Base-by-base conservation (phyloP, 2,113 vertebrate species). In the Oryctolagus cuniculus region DNA sequence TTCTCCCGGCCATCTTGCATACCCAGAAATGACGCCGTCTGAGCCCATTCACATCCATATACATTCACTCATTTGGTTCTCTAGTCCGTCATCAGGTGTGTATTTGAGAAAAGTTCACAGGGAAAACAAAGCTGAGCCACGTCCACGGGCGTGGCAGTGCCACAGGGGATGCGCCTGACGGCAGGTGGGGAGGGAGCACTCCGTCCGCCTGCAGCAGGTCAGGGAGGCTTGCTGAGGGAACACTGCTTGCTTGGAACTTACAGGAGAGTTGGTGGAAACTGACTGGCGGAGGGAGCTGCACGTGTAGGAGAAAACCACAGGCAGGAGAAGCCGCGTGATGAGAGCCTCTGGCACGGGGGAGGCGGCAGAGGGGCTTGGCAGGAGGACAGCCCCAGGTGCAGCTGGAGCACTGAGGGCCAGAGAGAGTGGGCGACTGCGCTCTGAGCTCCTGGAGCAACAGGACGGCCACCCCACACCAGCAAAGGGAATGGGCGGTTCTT, bases 81-180 rank as follows among this genome's bases (percentile, higher is more conserved):
- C 78, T 69, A 86, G 21, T 78, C 73, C 90, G 61, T 90, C 44
- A 75, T 49, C 27, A 86, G 58, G 31, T 69, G 70, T 75, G 84
- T 90, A 77, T 87, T 81, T 83, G 7, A 78, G 78, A 74, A 94
- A 91, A 74, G 12, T 73, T 86, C 72, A 72, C 3, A 70, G 66
- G 16, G 6, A 34, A 21, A 38, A 36, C 22, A 44, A 63, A 58
- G 64, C 53, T 89, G 93, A 66, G 1, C 22, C 44, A 51, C 4
- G 25, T 22, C 38, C 24, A 27, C 21, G 51, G 66, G 67, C 25
- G 38, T 36, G 13, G 90, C 36, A 69, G 84, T 7, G 25, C 19
- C 31, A 49, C n/a, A 17, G 77, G 31, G 75, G 29, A 17, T 13
- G 24, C 5, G 64, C n/a, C 11, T 78, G 87, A 11, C n/a, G 84